A percentile compares a stretch with the other conserved stretches of the same genome.
These are phyloP conservation scores for Paragorgia papillata DNA, from an alignment of 92 coral and sea anemone species.

Conservation along the genomic window DNA sequence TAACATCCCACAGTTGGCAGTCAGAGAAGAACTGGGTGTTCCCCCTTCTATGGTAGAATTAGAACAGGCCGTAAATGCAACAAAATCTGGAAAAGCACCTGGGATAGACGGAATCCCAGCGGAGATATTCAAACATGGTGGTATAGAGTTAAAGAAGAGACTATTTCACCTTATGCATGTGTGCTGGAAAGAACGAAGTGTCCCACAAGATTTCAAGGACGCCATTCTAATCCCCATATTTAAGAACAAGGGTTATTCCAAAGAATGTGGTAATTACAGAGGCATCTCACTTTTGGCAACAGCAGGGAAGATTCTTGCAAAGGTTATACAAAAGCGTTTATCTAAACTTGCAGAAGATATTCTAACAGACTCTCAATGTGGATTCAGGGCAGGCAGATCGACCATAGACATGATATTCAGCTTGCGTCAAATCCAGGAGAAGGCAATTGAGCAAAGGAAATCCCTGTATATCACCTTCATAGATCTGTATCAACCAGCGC, in stretches of 20 bases:
- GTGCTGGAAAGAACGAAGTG: slow-evolving; percentile 19
- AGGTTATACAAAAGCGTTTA: neutral
- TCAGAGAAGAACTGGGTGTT: neutral
- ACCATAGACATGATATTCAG: slow-evolving; percentile 40
- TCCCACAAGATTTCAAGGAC: neutral
- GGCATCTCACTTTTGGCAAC: slow-evolving; percentile 3
- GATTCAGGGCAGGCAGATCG: slow-evolving; percentile 12
- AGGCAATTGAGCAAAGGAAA: neutral
- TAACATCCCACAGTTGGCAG: neutral
- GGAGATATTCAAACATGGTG: slow-evolving; percentile 8
- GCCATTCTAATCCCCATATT: slow-evolving; percentile 35
- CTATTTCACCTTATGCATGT: slow-evolving; percentile 21
- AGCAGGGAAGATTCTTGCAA: slow-evolving; percentile 12
- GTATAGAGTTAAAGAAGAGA: neutral
- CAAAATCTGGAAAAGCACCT: neutral
- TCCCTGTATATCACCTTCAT: neutral
- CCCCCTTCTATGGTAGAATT: neutral
- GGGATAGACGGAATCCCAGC: neutral
- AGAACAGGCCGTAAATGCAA: neutral
- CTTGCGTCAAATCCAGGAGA: slow-evolving; percentile 36
- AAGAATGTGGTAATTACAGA: slow-evolving; percentile 29
- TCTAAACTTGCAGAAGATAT: neutral
- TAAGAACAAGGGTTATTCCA: slow-evolving; percentile 37
- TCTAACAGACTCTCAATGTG: slow-evolving; percentile 38
- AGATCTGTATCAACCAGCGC: slow-evolving; percentile 37